A percentile compares a stretch with the other conserved stretches of the same genome.
Conservation (phyloP, 2,888 invertebrate species). For the Anthophora plumipes region DNA sequence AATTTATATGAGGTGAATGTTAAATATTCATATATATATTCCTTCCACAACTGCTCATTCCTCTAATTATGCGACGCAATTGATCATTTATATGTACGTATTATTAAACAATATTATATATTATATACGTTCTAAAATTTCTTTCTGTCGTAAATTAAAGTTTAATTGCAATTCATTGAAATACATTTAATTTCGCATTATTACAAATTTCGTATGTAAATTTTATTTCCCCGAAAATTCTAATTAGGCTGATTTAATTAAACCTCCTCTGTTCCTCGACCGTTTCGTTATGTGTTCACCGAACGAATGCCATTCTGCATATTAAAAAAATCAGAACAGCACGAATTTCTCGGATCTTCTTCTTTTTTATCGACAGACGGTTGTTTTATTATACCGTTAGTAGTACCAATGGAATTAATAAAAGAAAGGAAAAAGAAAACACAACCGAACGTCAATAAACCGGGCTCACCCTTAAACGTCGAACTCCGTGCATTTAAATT, state of each 20-base stretch:
- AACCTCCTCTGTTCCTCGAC: too few species aligned
- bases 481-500: constrained; percentile 35
- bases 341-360: neutral
- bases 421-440: neutral
- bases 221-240: neutral
- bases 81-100: neutral
- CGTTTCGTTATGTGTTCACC: neutral
- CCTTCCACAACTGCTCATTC: neutral
- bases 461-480: constrained; percentile 16
- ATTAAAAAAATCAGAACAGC: neutral
- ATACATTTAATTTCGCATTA: neutral
- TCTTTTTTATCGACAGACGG: neutral
- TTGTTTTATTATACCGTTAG: constrained; percentile 7
- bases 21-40: too few species aligned
- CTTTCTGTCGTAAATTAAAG: neutral
- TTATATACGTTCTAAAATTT: neutral
- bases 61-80: neutral
- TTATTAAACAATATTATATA: neutral
- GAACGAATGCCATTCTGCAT: neutral
- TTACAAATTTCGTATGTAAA: neutral
- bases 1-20: too few species aligned
- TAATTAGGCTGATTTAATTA: neutral
- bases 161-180: neutral
- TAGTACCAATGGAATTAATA: neutral
- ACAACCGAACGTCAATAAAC: constrained; percentile 23